Evolutionary conservation across 2,888 invertebrate genomes (phyloP).

Genomic region (Trisateles emortualis): DNA sequence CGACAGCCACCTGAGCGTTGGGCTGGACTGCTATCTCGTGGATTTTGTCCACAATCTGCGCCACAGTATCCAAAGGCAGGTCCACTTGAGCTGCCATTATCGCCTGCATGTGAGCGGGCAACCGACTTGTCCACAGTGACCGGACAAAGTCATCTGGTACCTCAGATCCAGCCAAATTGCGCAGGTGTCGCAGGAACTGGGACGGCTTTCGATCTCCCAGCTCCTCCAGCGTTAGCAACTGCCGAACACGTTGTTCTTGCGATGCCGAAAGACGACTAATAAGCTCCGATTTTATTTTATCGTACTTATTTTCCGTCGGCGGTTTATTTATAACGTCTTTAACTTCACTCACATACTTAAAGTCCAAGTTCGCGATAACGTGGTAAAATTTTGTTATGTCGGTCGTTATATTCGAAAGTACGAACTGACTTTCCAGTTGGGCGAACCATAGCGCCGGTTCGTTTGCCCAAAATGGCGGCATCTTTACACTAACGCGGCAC

Average conservation of each 20-base stretch:
- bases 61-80: no score
- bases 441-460: slow-evolving; percentile 33
- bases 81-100: no score
- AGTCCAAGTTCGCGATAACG: not conserved
- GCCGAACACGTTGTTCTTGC: not conserved
- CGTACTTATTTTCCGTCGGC: not conserved
- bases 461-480: not conserved
- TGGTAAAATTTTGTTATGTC: not conserved
- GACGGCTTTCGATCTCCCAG: no score
- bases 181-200: no score
- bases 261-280: not conserved
- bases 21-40: slow-evolving; percentile 18
- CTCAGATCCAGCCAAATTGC: no score
- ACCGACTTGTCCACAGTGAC: no score
- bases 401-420: slow-evolving; percentile 20
- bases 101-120: no score
- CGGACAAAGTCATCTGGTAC: no score
- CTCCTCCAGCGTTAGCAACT: not conserved
- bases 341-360: not conserved
- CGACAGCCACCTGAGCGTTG: no score
- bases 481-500: not conserved
- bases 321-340: not conserved
- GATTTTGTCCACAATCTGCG: slow-evolving; percentile 24
- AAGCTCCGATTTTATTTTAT: not conserved
- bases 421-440: slow-evolving; percentile 39